These are phyloP conservation scores for Turnix velox DNA, from an alignment of 2,113 vertebrate species.

Conservation along the genomic window DNA sequence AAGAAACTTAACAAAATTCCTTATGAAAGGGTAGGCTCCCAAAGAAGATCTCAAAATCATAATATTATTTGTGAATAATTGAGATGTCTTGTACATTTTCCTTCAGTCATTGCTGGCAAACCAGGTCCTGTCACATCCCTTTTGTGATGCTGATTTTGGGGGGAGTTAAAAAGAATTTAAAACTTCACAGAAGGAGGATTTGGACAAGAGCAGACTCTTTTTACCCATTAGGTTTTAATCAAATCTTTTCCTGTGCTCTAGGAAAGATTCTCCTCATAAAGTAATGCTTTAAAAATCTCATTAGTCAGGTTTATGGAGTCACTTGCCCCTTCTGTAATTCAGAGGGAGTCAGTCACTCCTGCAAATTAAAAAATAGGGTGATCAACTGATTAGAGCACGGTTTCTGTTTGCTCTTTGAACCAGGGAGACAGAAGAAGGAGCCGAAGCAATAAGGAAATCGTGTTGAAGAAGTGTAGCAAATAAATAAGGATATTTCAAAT, in stretches of 20 bases:
- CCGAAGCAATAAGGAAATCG: neutral
- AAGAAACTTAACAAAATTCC: neutral
- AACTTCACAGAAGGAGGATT: neutral
- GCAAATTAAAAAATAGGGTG: slow-evolving; percentile 19
- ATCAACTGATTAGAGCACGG: neutral
- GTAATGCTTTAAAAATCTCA: neutral
- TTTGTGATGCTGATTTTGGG: neutral
- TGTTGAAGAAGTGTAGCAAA: neutral
- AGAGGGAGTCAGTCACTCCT: neutral
- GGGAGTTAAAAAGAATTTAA: neutral
- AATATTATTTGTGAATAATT: neutral
- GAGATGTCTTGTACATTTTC: neutral
- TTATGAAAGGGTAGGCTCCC: neutral
- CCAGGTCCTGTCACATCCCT: neutral
- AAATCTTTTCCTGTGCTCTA: neutral
- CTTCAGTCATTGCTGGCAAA: neutral
- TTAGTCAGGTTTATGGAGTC: slow-evolving; percentile 5
- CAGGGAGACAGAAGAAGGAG: neutral
- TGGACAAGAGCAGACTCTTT: neutral
- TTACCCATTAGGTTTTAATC: neutral
- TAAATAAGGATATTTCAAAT: neutral
- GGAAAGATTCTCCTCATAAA: neutral
- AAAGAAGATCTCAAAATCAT: neutral
- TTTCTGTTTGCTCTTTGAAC: neutral
- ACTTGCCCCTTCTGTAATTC: neutral